phyloP scores from a whole-genome alignment of 2,888 invertebrate species.

The Hetaerina titia region DNA sequence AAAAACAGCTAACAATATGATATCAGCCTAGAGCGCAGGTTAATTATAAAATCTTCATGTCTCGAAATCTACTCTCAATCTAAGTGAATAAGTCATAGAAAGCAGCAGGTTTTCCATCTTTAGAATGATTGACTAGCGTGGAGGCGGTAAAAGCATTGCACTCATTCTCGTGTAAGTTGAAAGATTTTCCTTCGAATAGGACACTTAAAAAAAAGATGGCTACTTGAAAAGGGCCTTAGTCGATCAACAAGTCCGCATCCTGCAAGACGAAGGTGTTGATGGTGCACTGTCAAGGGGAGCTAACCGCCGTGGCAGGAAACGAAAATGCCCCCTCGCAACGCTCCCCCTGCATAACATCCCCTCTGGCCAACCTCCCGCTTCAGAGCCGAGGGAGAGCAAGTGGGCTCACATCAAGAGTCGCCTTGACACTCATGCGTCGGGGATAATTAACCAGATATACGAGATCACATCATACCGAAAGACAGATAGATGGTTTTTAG shows the following conservation, averaged over 20 bases:
- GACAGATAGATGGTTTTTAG: too few relatives aligned
- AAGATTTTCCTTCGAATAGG: too few relatives aligned
- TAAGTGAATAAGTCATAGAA: too few relatives aligned
- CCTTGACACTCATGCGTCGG: slow-evolving; percentile 33
- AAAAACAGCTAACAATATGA: too few relatives aligned
- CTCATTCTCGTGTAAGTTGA: too few relatives aligned
- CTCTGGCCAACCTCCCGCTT: not conserved
- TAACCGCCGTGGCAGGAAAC: not conserved
- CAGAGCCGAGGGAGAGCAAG: not conserved
- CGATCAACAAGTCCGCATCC: not conserved
- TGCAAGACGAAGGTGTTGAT: not conserved
- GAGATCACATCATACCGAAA: not conserved
- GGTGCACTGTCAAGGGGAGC: not conserved
- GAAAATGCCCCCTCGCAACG: not conserved
- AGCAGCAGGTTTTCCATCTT: too few relatives aligned
- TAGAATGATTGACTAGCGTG: too few relatives aligned
- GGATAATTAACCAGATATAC: not conserved
- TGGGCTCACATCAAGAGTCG: not conserved
- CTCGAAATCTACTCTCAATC: too few relatives aligned
- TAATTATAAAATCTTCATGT: too few relatives aligned
- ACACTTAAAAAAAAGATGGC: not conserved
- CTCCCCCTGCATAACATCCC: not conserved
- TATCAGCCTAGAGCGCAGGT: too few relatives aligned
- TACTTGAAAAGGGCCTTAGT: not conserved
- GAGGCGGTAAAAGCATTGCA: too few relatives aligned